Conservation (phyloP, 2,888 invertebrate species). For the Chymomyza amoena region DNA sequence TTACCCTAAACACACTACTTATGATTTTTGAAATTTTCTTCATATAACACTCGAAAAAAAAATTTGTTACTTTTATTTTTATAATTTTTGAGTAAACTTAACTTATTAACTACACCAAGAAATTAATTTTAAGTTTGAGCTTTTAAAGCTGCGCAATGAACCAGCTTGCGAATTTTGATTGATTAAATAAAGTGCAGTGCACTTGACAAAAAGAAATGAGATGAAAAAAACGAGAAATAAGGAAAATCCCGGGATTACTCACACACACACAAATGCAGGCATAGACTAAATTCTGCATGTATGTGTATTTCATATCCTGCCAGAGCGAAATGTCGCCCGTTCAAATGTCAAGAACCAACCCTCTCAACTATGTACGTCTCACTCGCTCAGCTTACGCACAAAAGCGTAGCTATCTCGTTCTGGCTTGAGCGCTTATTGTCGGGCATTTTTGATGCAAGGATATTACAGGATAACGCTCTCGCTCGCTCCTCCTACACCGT, state of each 20-base stretch:
- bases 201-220: constrained; percentile 44
- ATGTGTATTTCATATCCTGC: constrained; percentile 29
- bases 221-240: background rate
- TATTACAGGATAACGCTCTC: constrained; percentile 65
- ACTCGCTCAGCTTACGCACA: background rate
- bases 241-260: constrained; percentile 2
- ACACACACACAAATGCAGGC: background rate
- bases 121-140: background rate
- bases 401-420: background rate
- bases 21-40: too few relatives aligned
- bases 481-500: constrained; percentile 53
- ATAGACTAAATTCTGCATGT: constrained; percentile 6
- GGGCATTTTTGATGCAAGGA: constrained; percentile 60
- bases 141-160: constrained; percentile 17
- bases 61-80: background rate
- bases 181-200: constrained; percentile 68
- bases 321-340: constrained; percentile 71
- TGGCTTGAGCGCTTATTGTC: constrained; percentile 27
- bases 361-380: constrained; percentile 25
- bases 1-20: too few relatives aligned
- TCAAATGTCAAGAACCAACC: constrained; percentile 77
- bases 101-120: background rate
- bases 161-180: constrained; percentile 56
- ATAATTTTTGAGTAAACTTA: background rate
- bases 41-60: too few relatives aligned